phyloP scores from a whole-genome alignment of 2,113 vertebrate genomes.

The Heterocephalus glaber region DNA sequence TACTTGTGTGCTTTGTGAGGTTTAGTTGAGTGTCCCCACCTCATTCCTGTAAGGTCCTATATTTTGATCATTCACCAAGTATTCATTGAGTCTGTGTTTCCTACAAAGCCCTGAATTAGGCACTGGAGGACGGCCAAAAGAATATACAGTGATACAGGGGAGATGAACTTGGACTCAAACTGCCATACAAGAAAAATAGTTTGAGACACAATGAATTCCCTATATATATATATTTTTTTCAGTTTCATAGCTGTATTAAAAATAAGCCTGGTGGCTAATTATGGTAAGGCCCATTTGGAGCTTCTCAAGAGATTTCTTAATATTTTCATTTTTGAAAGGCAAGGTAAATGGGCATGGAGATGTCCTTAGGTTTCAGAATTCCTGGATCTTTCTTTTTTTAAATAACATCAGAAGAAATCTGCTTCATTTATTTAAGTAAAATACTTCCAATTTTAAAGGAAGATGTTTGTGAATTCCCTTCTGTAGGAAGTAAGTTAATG shows the following conservation, averaged over 20 bases:
- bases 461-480: neutral
- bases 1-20: conserved; percentile 60
- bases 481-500: neutral
- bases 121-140: neutral
- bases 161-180: neutral
- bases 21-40: neutral
- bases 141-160: neutral
- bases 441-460: neutral
- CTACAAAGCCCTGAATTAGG: neutral
- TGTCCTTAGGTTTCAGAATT: conserved; percentile 10
- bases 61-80: neutral
- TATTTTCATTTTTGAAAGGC: neutral
- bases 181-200: neutral
- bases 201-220: neutral
- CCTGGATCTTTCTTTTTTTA: neutral
- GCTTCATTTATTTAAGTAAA: conserved; percentile 23
- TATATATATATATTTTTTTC: neutral
- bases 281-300: neutral
- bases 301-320: neutral
- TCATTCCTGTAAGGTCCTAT: neutral
- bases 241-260: neutral
- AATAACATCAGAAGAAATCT: neutral
- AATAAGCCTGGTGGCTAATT: neutral
- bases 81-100: neutral
- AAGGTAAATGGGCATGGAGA: neutral